These are phyloP conservation scores for Myiagra hebetior DNA, from an alignment of 2,113 vertebrate genomes.

Conservation along the genomic window DNA sequence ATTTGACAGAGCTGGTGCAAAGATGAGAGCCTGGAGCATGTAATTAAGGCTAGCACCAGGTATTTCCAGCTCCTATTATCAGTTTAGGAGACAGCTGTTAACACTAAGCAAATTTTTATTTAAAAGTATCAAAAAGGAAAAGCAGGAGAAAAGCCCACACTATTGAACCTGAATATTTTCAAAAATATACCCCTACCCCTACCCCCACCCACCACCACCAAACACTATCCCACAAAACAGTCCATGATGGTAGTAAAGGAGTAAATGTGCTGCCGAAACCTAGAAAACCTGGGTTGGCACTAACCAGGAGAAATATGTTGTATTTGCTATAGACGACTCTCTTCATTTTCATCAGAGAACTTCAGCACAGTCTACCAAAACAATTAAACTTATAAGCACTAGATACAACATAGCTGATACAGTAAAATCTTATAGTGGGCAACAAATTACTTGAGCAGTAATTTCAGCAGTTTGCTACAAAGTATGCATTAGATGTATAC, in stretches of 20 bases:
- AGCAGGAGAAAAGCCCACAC: not conserved
- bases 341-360: not conserved
- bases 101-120: not conserved
- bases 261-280: not conserved
- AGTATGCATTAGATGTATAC: not conserved
- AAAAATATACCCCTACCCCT: not conserved
- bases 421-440: not conserved
- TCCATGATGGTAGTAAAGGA: not conserved
- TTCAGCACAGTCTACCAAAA: not conserved
- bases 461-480: not conserved
- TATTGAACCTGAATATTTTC: not conserved
- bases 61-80: not conserved
- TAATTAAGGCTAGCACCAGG: not conserved
- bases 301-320: not conserved
- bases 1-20: not conserved
- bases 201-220: not conserved
- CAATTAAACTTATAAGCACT: not conserved
- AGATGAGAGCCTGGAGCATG: not conserved
- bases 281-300: not conserved
- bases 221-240: not conserved
- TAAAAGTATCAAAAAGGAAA: not conserved
- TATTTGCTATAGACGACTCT: not conserved
- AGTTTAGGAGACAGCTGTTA: not conserved
- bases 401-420: not conserved
- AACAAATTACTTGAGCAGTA: constrained; percentile 23